Conservation (phyloP, 2,888 invertebrate species). For the Torymus auratus region DNA sequence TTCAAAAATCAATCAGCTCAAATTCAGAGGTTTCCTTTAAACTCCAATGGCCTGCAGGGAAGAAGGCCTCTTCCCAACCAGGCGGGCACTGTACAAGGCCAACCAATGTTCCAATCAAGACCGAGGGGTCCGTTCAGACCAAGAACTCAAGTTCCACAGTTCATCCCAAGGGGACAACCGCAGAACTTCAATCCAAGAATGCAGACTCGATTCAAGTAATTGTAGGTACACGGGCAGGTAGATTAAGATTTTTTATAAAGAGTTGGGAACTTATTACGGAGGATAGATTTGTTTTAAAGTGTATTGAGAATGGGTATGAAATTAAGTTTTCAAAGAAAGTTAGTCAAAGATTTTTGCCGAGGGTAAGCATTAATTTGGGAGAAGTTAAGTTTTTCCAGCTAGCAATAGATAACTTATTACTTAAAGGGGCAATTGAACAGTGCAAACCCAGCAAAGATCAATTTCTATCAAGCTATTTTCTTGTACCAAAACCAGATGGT, state of each 20-base stretch:
- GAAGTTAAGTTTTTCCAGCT: background rate
- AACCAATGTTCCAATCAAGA: background rate
- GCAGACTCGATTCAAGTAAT: conserved; percentile 1
- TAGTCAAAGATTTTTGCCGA: background rate
- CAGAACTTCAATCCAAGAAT: background rate
- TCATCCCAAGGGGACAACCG: background rate
- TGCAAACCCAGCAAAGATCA: background rate
- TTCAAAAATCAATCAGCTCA: no score
- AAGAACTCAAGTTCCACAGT: background rate
- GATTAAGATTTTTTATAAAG: conserved; percentile 41
- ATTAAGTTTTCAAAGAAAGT: background rate
- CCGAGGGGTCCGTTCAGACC: background rate
- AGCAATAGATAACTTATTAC: background rate
- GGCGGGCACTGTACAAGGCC: background rate
- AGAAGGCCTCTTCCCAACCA: conserved; percentile 1
- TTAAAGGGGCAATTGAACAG: background rate
- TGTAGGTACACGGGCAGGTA: conserved; percentile 27
- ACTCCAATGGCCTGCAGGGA: background rate
- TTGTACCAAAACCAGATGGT: no score
- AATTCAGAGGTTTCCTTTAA: background rate
- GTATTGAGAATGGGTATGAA: conserved; percentile 53
- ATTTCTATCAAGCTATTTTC: background rate
- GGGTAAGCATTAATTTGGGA: background rate
- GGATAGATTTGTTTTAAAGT: conserved; percentile 51
- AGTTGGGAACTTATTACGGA: conserved; percentile 47